Evolutionary conservation across 1,140 invertebrate genomes (phyloP).

Genomic region (Lethrus apterus): DNA sequence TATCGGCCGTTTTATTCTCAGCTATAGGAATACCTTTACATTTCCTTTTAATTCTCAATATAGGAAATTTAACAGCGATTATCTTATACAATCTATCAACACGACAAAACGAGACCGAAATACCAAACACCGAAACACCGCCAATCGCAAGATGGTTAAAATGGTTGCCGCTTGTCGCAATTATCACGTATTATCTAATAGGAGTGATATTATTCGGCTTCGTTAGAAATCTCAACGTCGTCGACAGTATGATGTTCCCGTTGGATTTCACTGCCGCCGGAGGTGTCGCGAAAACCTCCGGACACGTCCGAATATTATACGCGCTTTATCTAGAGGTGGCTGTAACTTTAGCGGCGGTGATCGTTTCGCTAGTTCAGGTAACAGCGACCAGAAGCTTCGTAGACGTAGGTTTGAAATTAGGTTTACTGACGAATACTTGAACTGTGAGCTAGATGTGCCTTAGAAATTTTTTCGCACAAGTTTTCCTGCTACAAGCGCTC

Average conservation of each 20-base stretch:
- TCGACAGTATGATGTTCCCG: constrained; percentile 56
- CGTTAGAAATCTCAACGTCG: constrained; percentile 44
- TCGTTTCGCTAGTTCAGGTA: constrained; percentile 50
- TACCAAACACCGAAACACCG: constrained; percentile 23
- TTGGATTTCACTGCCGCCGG: constrained; percentile 62
- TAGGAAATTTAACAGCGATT: constrained; percentile 50
- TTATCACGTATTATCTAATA: constrained; percentile 49
- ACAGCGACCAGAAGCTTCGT: constrained; percentile 49
- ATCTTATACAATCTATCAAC: constrained; percentile 44
- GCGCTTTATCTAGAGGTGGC: constrained; percentile 60
- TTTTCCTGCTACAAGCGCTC: too few relatives aligned
- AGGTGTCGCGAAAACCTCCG: constrained; percentile 53
- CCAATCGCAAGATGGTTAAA: constrained; percentile 38
- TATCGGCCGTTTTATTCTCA: constrained; percentile 50
- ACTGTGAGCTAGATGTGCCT: constrained; percentile 8
- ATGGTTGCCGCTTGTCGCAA: constrained; percentile 42
- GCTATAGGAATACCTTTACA: constrained; percentile 54
- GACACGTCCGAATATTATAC: constrained; percentile 54
- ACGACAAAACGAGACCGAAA: constrained; percentile 28
- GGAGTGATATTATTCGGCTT: constrained; percentile 56
- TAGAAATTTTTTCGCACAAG: constrained; percentile 14
- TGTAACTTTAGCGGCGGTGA: constrained; percentile 52
- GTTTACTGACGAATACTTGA: constrained; percentile 46
- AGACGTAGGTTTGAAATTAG: constrained; percentile 49
- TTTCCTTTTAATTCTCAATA: constrained; percentile 54